Percentiles rank a stretch among this genome's conserved stretches.
Conservation (phyloP, 2,113 vertebrate species). For the Formicarius rufipectus region DNA sequence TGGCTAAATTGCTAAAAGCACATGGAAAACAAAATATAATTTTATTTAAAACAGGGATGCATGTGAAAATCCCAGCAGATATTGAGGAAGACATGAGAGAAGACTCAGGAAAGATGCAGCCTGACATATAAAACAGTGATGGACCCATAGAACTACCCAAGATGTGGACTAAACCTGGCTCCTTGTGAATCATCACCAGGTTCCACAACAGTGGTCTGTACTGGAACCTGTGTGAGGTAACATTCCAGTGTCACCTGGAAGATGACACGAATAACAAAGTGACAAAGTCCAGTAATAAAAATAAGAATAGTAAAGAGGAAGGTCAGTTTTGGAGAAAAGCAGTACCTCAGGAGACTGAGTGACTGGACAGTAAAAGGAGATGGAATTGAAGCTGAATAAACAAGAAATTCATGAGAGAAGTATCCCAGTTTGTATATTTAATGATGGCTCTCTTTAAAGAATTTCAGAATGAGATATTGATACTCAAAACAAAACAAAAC, state of each 20-base stretch:
- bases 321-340: not conserved
- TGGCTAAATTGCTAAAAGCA: not conserved
- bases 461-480: not conserved
- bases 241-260: not conserved
- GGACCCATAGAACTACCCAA: not conserved
- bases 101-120: not conserved
- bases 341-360: not conserved
- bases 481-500: fast-evolving
- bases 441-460: not conserved
- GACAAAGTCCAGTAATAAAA: not conserved
- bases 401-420: not conserved
- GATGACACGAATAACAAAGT: too few relatives aligned
- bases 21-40: not conserved
- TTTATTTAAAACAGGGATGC: not conserved
- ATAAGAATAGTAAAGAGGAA: not conserved
- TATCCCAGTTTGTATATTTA: not conserved
- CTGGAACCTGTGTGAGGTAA: not conserved
- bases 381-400: not conserved
- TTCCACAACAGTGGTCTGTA: not conserved
- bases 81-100: not conserved
- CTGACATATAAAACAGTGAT: not conserved
- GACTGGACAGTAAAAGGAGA: not conserved
- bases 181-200: not conserved
- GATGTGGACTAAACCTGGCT: not conserved
- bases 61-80: not conserved